Conservation (phyloP, 2,797 vertebrate species). For the Sebastes steindachneri region DNA sequence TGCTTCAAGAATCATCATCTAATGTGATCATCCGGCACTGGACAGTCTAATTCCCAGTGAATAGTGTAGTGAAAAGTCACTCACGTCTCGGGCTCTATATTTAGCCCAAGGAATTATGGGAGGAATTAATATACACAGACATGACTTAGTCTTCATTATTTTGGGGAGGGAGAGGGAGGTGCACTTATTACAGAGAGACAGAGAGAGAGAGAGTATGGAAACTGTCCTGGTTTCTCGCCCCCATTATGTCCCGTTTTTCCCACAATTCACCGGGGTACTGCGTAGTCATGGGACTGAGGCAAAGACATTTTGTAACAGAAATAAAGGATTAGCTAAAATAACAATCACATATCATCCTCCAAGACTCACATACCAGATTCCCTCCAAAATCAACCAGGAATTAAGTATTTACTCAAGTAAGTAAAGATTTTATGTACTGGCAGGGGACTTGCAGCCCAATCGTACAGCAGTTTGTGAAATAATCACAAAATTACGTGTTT, state of each 20-base stretch:
- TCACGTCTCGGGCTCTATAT: slow-evolving; percentile 59
- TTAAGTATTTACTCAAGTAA: neutral
- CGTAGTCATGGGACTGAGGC: neutral
- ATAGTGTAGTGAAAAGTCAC: slow-evolving; percentile 46
- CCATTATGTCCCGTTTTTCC: slow-evolving; percentile 56
- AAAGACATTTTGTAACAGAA: slow-evolving; percentile 7
- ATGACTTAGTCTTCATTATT: slow-evolving; percentile 69
- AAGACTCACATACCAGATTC: neutral
- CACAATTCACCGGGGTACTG: slow-evolving; percentile 48
- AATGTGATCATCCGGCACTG: slow-evolving; percentile 37
- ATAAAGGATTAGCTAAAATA: slow-evolving; percentile 7
- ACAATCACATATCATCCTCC: neutral
- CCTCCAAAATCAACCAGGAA: neutral
- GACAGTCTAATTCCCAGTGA: slow-evolving; percentile 41
- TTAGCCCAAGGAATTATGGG: slow-evolving; percentile 63
- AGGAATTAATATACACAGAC: slow-evolving; percentile 68
- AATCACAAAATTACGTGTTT: neutral
- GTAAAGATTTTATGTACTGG: neutral
- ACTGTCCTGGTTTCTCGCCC: slow-evolving; percentile 64
- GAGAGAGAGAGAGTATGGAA: slow-evolving; percentile 34
- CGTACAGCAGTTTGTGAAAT: too few relatives aligned
- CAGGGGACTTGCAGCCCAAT: neutral
- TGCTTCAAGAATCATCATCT: slow-evolving; percentile 22
- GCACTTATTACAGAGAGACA: slow-evolving; percentile 18
- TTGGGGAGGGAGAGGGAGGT: slow-evolving; percentile 31